Conservation (phyloP, 2,113 vertebrate species). For the Chionodraco myersi region DNA sequence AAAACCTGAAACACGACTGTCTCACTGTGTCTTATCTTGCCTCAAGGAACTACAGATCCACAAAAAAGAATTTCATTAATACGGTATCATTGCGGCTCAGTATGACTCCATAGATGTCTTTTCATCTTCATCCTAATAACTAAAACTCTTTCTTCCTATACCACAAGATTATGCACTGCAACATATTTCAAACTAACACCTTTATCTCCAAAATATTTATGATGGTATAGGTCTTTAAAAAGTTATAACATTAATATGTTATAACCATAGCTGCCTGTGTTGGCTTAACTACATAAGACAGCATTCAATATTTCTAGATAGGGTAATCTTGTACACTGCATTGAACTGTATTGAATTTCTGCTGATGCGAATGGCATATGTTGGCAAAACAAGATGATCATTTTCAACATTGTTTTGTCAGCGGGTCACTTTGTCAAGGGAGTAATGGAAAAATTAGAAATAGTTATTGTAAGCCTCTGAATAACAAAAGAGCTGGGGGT, state of each 20-base stretch:
- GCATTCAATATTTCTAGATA: too few species aligned
- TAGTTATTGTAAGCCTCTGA: too few species aligned
- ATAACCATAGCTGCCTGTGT: not conserved
- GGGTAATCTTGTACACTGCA: too few species aligned
- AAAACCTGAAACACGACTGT: constrained; percentile 62
- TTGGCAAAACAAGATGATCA: too few species aligned
- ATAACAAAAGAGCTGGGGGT: too few species aligned
- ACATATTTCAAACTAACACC: too few species aligned
- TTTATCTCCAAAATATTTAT: not conserved
- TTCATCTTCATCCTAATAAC: constrained; percentile 12
- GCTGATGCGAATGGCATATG: too few species aligned
- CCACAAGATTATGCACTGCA: too few species aligned
- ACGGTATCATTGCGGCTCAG: constrained; percentile 20
- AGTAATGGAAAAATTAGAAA: not conserved
- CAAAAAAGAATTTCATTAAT: constrained; percentile 51
- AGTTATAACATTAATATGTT: not conserved
- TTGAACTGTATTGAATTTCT: too few species aligned
- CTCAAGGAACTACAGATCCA: constrained; percentile 48
- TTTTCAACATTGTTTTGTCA: too few species aligned
- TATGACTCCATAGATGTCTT: constrained; percentile 26
- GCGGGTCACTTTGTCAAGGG: too few species aligned
- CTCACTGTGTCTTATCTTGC: constrained; percentile 47
- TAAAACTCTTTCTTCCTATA: not conserved
- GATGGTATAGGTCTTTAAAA: not conserved
- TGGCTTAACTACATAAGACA: not conserved